Evolutionary conservation across 2,797 vertebrate genomes (phyloP).

Genomic region (Odontamblyopus rebecca): DNA sequence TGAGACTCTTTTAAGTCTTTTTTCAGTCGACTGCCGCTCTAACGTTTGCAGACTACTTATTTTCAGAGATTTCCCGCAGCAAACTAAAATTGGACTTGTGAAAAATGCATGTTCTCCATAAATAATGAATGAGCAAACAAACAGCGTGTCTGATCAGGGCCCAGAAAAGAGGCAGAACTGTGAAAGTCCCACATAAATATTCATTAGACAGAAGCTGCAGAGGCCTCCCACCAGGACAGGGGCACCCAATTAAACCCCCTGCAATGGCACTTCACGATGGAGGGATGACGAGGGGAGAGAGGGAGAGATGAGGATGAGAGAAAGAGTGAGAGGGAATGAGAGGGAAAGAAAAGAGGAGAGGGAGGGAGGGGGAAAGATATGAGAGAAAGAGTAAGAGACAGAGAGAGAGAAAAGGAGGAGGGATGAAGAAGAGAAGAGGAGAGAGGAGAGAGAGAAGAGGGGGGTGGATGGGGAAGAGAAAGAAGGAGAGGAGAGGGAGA

Average conservation of each 20-base stretch:
- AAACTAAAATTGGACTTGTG: background rate
- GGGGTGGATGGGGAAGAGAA: too few species aligned
- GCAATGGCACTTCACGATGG: conserved; percentile 42
- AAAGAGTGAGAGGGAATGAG: background rate
- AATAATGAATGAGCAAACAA: conserved; percentile 24
- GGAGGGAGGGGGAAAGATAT: background rate
- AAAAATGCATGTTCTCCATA: conserved; percentile 14
- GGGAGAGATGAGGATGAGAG: conserved; percentile 5
- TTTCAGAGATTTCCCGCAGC: background rate
- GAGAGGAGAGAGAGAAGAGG: background rate
- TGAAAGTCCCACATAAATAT: conserved; percentile 52
- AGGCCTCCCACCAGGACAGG: conserved; percentile 37
- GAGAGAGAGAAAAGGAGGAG: background rate
- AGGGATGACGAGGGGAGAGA: conserved; percentile 7
- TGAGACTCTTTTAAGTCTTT: background rate
- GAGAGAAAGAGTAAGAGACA: too few species aligned
- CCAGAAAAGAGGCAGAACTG: conserved; percentile 42
- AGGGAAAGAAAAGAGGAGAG: background rate
- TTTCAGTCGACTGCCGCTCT: background rate
- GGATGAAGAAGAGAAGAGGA: too few species aligned
- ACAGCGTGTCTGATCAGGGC: conserved; percentile 12
- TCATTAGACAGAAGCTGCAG: conserved; percentile 45
- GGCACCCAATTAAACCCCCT: conserved; percentile 43
- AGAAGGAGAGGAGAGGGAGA: background rate
- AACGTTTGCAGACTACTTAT: background rate